Base-by-base conservation (phyloP, 2,888 invertebrate genomes). In the Leptopilina myrica region DNA sequence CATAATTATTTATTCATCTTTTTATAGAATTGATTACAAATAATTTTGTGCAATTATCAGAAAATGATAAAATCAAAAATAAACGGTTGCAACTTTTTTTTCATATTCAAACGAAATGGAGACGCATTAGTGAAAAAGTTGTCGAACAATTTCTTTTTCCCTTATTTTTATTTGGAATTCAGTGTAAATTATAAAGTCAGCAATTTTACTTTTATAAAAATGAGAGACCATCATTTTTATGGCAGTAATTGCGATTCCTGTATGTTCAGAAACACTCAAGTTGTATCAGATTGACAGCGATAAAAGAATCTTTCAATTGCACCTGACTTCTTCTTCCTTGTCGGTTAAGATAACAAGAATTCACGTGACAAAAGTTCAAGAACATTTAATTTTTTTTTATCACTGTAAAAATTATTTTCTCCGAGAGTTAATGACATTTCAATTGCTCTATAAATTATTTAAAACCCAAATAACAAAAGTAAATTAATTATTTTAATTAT, bases 281-380 rank as follows among this genome's bases (percentile, higher is more conserved):
- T 62, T 9, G 20, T 20, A 62, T 62, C 62, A 20, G 62, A 62
- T 62, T 62, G 20, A 3, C 20, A 15, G 62, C 62, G 62, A 62
- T 62, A 62, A 62, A 62, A 62, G 20, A 65, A 65, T n/a, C 14
- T 65, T 40, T 65, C 65, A 40, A 40, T 33, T 65, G 65, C 11
- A 65, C 40, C 9, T 62, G 62, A 62, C 62, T 62, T 62, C 62
- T 62, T 62, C 62, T 62, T 62, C 62, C 62, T 62, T 62, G 62
- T 62, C 62, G 20, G 8, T 62, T 62, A 15, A 62, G 15, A 62
- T 62, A 20, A 20, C 9, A 62, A 6, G 20, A 62, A 62, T 62
- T 43, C 40, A n/a, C 26, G 5, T 15, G 43, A 66, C 9, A 66
- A 43, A 43, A n/a, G 66, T 66, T 43, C 66, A 66, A 43, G n/a